Base-by-base conservation (phyloP, 1,140 invertebrate genomes). In the Ceratosolen solmsi region DNA sequence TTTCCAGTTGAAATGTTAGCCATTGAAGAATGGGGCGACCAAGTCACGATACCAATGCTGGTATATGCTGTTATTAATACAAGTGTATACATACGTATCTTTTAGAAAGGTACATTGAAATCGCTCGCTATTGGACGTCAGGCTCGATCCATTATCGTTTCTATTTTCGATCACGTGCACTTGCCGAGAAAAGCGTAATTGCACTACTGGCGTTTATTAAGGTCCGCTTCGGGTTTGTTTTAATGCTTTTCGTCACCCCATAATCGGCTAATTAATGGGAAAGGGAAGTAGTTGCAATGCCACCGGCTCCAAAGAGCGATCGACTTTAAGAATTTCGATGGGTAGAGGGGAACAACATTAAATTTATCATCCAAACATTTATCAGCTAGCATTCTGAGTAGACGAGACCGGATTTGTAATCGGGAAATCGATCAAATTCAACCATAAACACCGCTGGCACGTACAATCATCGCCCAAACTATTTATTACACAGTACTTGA, bases 51-150 rank as follows among this genome's bases (percentile, higher is more conserved):
- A 33, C 54, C 54, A 41, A 60, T 33, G 30, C 5, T 15, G 22
- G 49, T n/a, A 36, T 33, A 4, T 58, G 15, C 51, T 75, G 51
- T 74, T 75, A 75, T 33, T 60, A 75, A 75, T 60, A 7, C 27
- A 75, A 75, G 49, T 56, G 9, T 17, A 17, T 58, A 27, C 8
- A 27, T 30, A 38, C 5, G 27, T 60, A 76, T 60, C 9, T 27
- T 76, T 76, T 76, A 76, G 73, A 76, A 76, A 76, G 73, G 56
- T 27, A 30, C 56, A 76, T 41, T 60, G 54, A 20, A 27, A 60
- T 25, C 38, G 33, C 73, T 27, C 1, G 1, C 15, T 8, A n/a
- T 58, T 41, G 3, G 22, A n/a, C 22, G 7, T 41, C n/a, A 7
- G 2, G 36, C 22, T n/a, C 20, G 8, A 46, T 51, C 5, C 7